Percentiles rank a stretch among this genome's conserved stretches.
Evolutionary conservation across 1,140 invertebrate species (phyloP).

Genomic region (Limonius californicus): DNA sequence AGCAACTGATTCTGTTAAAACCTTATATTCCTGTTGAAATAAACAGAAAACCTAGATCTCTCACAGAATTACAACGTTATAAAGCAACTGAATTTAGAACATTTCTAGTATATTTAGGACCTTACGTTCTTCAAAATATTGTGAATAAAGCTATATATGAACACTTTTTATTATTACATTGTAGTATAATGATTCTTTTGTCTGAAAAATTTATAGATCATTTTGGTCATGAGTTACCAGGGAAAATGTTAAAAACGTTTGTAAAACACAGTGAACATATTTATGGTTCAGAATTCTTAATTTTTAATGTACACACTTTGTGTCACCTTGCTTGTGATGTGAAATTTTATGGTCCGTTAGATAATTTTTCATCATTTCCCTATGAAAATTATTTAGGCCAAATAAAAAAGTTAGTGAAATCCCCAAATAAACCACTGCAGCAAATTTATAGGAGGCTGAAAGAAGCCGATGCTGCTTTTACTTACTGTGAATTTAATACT

Average conservation of each 20-base stretch:
- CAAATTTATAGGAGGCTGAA: neutral
- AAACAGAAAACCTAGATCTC: constrained; percentile 27
- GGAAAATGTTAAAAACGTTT: neutral
- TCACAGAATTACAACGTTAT: constrained; percentile 34
- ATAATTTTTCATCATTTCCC: neutral
- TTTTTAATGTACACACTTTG: neutral
- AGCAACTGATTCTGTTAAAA: neutral
- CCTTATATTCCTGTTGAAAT: constrained; percentile 19
- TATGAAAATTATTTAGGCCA: neutral
- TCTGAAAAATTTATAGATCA: neutral
- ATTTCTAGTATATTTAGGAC: constrained; percentile 49
- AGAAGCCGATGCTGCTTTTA: neutral
- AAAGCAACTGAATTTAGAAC: constrained; percentile 51
- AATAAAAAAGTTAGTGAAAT: neutral
- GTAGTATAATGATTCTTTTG: neutral
- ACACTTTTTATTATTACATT: constrained; percentile 44
- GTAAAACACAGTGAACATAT: neutral
- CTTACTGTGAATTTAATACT: neutral
- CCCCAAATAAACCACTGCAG: neutral
- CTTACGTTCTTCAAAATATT: constrained; percentile 41
- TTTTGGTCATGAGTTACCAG: neutral
- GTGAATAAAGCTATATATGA: constrained; percentile 41
- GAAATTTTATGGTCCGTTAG: neutral
- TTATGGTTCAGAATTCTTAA: neutral
- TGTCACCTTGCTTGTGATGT: neutral